Conservation (phyloP, 2,888 invertebrate genomes). For the Coremacera marginata region DNA sequence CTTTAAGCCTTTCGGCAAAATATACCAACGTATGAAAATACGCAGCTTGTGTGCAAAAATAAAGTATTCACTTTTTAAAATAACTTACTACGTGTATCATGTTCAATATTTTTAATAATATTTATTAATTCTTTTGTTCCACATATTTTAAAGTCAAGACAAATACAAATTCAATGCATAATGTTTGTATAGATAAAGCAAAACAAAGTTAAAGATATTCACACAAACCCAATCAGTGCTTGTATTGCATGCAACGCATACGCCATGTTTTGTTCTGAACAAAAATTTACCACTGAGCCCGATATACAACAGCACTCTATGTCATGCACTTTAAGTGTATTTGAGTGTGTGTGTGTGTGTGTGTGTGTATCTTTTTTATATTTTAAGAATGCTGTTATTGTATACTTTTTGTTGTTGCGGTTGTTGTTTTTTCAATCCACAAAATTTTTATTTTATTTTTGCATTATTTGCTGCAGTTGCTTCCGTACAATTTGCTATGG, state of each 20-base stretch:
- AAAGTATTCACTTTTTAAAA: too few species aligned
- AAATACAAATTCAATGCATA: slow-evolving; percentile 33
- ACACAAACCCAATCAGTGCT: slow-evolving; percentile 25
- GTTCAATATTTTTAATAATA: too few species aligned
- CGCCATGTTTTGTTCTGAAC: too few species aligned
- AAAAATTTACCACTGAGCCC: too few species aligned
- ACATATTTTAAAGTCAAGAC: neutral
- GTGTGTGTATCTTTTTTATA: neutral
- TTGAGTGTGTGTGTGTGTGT: slow-evolving; percentile 33
- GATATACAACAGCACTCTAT: neutral
- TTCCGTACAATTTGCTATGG: neutral
- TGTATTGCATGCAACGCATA: too few species aligned
- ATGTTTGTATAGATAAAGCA: slow-evolving; percentile 35
- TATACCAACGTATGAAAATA: too few species aligned
- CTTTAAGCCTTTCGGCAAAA: too few species aligned
- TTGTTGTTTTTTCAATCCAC: too few species aligned
- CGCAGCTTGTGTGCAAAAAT: too few species aligned
- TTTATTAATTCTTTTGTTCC: too few species aligned
- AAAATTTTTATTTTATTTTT: neutral
- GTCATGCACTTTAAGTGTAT: neutral
- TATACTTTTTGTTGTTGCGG: too few species aligned
- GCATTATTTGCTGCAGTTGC: neutral
- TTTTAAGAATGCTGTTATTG: neutral
- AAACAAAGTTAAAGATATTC: slow-evolving; percentile 33
- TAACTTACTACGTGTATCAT: too few species aligned